These are phyloP conservation scores for Bellardia bayeri DNA, from an alignment of 2,888 invertebrate genomes.

Conservation along the genomic window DNA sequence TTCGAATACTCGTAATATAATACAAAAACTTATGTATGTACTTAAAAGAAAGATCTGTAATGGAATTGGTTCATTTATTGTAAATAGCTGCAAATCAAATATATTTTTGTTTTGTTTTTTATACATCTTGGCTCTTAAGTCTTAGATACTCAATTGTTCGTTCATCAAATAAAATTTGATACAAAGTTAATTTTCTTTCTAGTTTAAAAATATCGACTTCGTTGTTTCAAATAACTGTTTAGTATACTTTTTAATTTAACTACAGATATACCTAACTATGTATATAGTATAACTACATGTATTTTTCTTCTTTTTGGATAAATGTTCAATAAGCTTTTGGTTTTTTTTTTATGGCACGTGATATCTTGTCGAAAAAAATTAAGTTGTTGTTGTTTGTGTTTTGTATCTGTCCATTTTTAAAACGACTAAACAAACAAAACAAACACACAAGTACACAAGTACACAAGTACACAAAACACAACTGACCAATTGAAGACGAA, in stretches of 20 bases:
- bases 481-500: constrained; percentile 64
- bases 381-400: constrained; percentile 62
- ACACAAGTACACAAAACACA: constrained; percentile 6
- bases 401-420: constrained; percentile 59
- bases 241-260: constrained; percentile 27
- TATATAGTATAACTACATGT: neutral
- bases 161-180: too few species aligned
- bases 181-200: too few species aligned
- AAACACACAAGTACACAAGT: constrained; percentile 2
- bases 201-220: neutral
- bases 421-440: constrained; percentile 43
- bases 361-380: constrained; percentile 68
- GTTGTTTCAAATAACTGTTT: neutral
- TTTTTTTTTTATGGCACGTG: constrained; percentile 69
- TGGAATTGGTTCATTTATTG: neutral
- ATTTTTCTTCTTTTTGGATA: constrained; percentile 49
- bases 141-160: too few species aligned
- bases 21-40: constrained; percentile 16
- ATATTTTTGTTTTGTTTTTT: too few species aligned
- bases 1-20: constrained; percentile 58
- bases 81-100: neutral
- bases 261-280: constrained; percentile 20
- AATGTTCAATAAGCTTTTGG: constrained; percentile 71
- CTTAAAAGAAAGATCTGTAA: constrained; percentile 5
- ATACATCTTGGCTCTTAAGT: too few species aligned